These are phyloP conservation scores for Parapristionchus giblindavisi DNA, from an alignment of 2,888 invertebrate genomes.

Conservation along the genomic window DNA sequence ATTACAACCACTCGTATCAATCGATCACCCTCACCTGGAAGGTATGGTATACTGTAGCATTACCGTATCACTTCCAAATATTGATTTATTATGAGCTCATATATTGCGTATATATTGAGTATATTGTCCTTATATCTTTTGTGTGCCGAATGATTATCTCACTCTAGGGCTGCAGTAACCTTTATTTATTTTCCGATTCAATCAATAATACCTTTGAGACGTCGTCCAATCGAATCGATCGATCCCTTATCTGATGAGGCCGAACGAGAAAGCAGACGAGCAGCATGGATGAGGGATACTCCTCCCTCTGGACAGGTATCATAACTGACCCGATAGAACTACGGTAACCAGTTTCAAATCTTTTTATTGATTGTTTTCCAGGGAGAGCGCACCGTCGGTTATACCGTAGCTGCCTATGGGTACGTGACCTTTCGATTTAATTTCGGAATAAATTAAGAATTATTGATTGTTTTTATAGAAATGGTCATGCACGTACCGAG, in stretches of 20 bases:
- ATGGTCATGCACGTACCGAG: constrained; percentile 3
- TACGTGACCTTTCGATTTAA: too few species aligned
- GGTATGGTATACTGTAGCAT: background rate
- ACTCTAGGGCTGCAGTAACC: too few species aligned
- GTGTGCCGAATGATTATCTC: background rate
- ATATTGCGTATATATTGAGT: background rate
- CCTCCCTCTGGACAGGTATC: too few species aligned
- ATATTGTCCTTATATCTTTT: background rate
- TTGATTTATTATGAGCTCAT: too few species aligned
- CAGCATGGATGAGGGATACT: constrained; percentile 34
- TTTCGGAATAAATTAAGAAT: too few species aligned
- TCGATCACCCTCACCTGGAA: constrained; percentile 31
- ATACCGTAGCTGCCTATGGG: constrained; percentile 66
- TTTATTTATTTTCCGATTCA: too few species aligned
- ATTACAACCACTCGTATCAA: constrained; percentile 5
- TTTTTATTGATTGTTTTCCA: constrained; percentile 5
- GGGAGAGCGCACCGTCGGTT: constrained; percentile 49
- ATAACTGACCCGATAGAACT: constrained; percentile 9
- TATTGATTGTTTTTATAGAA: too few species aligned
- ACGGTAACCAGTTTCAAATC: constrained; percentile 7
- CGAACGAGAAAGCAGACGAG: constrained; percentile 46
- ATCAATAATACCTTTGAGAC: too few species aligned
- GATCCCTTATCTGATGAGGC: constrained; percentile 56
- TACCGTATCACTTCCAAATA: too few species aligned
- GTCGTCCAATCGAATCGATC: constrained; percentile 47